Evolutionary conservation across 1,140 invertebrate species (phyloP), one percentile per base, ranked within the genome.

Genomic region (Sogatella furcifera): DNA sequence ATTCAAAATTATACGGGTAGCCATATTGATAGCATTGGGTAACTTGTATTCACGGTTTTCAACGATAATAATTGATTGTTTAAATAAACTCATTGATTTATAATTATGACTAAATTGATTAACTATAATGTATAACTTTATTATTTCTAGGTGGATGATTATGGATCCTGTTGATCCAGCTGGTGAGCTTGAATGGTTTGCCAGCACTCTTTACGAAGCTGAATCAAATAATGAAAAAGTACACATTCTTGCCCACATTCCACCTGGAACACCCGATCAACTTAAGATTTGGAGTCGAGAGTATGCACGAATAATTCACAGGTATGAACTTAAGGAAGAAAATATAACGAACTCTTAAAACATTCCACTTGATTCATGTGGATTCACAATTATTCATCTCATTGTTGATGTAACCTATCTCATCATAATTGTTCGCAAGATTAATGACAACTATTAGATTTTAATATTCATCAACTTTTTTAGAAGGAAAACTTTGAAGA

Each of bases 241-340:
- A 5, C 89, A 94, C 66, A 86, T 96, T 41, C 70, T 95, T 19
- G 82, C 82, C 1, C 93, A 96, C 66, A 84, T 95, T 55, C 89
- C 89, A 0, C 80, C 88, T 1, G 88, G 86, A 9, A 77, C 79
- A 14, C 68, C 75, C 8, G 81, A 84, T 60, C 88, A 89, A 67
- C 77, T 83, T 41, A 74, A 79, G 31, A 79, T 83, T 3, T 89
- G 85, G 81, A 80, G 77, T 15, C 74, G 78, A 59, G 81, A 86
- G 69, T 88, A 81, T 62, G 76, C 77, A 57, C 79, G 74, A 66
- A 82, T 79, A 52, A 67, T 79, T 4, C 66, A 77, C 11, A 70
- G 71, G 65, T 72, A 66, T 0, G 22, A 11, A 52, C n/a, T 19
- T 15, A 1, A 17, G n/a, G n/a, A 15, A 22, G n/a, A 19, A 52